A percentile compares a stretch with the other conserved stretches of the same genome.
Evolutionary conservation across 2,888 invertebrate genomes (phyloP).

Genomic region (Ichneumon xanthorius): DNA sequence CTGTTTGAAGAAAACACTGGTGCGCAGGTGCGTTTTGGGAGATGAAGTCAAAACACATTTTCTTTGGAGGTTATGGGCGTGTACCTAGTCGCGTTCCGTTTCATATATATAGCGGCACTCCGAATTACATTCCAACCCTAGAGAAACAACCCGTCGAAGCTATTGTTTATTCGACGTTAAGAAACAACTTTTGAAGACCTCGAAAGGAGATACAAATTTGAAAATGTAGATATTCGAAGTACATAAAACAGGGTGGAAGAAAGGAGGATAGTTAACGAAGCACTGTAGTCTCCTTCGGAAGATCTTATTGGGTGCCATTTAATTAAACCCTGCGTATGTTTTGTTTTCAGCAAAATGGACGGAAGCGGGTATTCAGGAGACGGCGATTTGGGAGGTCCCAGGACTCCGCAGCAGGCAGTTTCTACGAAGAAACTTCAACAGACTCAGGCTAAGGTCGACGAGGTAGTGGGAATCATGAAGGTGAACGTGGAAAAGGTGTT

Average conservation of each 20-base stretch:
- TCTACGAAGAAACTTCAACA: constrained; percentile 93
- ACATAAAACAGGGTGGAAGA: not conserved
- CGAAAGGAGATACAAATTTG: not conserved
- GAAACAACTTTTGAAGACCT: not conserved
- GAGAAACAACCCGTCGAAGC: not conserved
- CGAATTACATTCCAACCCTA: no score
- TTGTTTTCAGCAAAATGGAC: constrained; percentile 78
- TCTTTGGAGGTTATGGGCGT: constrained; percentile 77
- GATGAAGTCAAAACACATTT: constrained; percentile 13
- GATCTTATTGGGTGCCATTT: constrained; percentile 46
- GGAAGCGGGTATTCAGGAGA: constrained; percentile 86
- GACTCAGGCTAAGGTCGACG: constrained; percentile 94
- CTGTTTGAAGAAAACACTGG: not conserved
- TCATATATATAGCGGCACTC: not conserved
- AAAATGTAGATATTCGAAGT: not conserved
- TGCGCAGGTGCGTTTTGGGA: constrained; percentile 43
- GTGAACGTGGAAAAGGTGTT: constrained; percentile 98
- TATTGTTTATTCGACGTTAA: not conserved
- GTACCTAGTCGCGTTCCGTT: constrained; percentile 56
- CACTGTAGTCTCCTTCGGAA: not conserved
- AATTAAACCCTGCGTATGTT: constrained; percentile 65
- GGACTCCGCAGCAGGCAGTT: constrained; percentile 91
- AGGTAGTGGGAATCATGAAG: constrained; percentile 98
- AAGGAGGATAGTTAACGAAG: not conserved
- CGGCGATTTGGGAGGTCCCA: constrained; percentile 93